phyloP scores from a whole-genome alignment of 2,797 vertebrate species.

The Buceros bicornis region DNA sequence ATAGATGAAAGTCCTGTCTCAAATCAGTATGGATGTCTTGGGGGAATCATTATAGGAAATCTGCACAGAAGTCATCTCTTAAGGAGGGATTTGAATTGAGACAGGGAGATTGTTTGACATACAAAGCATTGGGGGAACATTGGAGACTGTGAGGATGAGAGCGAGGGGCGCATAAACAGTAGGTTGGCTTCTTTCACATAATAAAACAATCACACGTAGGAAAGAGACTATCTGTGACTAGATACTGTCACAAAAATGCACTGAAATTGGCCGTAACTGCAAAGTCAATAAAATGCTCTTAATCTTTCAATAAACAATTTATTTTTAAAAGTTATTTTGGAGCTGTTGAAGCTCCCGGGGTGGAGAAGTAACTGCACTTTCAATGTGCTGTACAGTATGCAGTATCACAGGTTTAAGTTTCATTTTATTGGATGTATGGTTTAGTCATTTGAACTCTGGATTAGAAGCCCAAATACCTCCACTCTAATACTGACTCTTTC shows the following conservation, averaged over 20 bases:
- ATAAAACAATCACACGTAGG: slow-evolving; percentile 59
- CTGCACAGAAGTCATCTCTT: slow-evolving; percentile 43
- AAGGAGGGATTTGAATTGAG: slow-evolving; percentile 56
- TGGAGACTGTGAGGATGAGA: not conserved
- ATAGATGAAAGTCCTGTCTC: slow-evolving; percentile 18
- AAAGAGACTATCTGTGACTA: slow-evolving; percentile 57
- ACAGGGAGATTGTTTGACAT: not conserved
- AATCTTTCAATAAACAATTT: slow-evolving; percentile 74
- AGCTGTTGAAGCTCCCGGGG: slow-evolving; percentile 34
- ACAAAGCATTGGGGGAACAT: slow-evolving; percentile 21
- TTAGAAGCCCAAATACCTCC: slow-evolving; percentile 45
- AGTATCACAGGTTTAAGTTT: slow-evolving; percentile 34
- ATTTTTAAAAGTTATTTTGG: slow-evolving; percentile 65
- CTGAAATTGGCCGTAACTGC: slow-evolving; percentile 66
- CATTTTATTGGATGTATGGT: slow-evolving; percentile 51
- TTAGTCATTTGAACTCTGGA: slow-evolving; percentile 51
- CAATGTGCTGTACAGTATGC: slow-evolving; percentile 34
- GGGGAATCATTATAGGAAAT: slow-evolving; percentile 60
- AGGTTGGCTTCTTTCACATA: slow-evolving; percentile 55
- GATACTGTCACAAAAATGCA: slow-evolving; percentile 54
- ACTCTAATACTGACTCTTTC: not conserved
- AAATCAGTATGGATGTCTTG: slow-evolving; percentile 52
- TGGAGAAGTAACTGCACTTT: slow-evolving; percentile 64
- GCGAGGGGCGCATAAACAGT: slow-evolving; percentile 46
- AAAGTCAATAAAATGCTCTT: slow-evolving; percentile 70